phyloP scores from a whole-genome alignment of 2,797 vertebrate genomes.

The Eospalax fontanierii region DNA sequence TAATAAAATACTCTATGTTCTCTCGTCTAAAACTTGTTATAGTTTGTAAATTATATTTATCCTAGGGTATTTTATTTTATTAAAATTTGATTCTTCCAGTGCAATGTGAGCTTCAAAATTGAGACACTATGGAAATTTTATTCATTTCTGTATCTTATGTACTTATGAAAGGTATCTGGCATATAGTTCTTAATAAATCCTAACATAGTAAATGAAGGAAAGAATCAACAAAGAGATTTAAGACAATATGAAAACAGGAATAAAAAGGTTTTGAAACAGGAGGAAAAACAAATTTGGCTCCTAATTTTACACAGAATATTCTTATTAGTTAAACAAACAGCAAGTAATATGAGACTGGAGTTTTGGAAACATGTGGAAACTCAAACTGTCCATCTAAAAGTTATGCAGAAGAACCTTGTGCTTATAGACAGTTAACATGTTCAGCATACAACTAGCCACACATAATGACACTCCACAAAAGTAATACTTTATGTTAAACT shows the following conservation, averaged over 20 bases:
- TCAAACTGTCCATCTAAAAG: neutral
- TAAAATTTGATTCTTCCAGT: neutral
- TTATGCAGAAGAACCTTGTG: neutral
- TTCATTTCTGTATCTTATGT: neutral
- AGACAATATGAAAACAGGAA: neutral
- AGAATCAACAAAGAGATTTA: neutral
- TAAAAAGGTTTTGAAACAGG: neutral
- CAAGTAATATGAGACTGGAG: neutral
- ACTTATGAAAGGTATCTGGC: neutral
- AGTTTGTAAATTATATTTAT: neutral
- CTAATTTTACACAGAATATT: neutral
- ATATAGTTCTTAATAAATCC: neutral
- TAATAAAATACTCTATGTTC: neutral
- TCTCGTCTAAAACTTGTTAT: neutral
- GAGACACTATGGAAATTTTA: neutral
- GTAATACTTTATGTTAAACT: neutral
- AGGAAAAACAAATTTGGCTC: neutral
- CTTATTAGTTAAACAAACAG: neutral
- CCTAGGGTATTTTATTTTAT: neutral
- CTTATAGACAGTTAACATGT: fast-evolving
- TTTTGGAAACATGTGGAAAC: neutral
- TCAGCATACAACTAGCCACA: neutral
- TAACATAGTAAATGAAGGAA: neutral
- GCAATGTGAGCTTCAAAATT: neutral
- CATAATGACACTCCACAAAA: neutral